Base-by-base conservation (phyloP, 2,797 vertebrate genomes). In the Acipenser ruthenus region DNA sequence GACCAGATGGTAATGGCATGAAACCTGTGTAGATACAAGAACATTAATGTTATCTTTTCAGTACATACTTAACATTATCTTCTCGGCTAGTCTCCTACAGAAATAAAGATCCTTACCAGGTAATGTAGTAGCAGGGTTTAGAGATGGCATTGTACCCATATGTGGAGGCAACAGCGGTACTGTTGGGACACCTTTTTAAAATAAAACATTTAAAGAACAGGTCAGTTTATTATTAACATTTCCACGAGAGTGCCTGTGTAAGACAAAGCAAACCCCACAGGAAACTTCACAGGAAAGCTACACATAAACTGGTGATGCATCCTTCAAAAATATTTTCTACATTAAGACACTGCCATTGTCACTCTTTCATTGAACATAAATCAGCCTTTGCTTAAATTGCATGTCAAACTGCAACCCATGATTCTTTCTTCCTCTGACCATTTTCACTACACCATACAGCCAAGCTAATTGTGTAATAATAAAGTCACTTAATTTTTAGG, bases 131-230 rank as follows among this genome's bases (percentile, higher is more conserved):
- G 92, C 80, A 63, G 93, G 85, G 80, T 88, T 95, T 79, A 95
- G 79, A 2, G 92, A 80, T 63, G 91, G 80, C 76, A 94, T 78
- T 50, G 91, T 79, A 65, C 82, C 73, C 62, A 95, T 84, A 73
- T 92, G 90, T 50, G 93, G 88, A 64, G 94, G 86, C 67, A 98
- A 82, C 77, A 95, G 86, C 0, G 96, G 96, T 68, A 98, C 91
- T 55, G 95, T 97, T 69, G 96, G 95, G 75, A 96, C 85, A 85
- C 95, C 96, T 98, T 55, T 67, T 53, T 10, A 48, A 50, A 67
- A 8, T 49, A 18, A 50, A 9, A 12, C 4, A 62, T 13, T 62
- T 2, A 67, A 50, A 69, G 23, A 68, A 8, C n/a, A 67, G 15
- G 37, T 37, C 37, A 4, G 37, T 37, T 37, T 37, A 37, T 37